phyloP scores from a whole-genome alignment of 2,797 vertebrate genomes.

The Spinibarbus caldwelli region DNA sequence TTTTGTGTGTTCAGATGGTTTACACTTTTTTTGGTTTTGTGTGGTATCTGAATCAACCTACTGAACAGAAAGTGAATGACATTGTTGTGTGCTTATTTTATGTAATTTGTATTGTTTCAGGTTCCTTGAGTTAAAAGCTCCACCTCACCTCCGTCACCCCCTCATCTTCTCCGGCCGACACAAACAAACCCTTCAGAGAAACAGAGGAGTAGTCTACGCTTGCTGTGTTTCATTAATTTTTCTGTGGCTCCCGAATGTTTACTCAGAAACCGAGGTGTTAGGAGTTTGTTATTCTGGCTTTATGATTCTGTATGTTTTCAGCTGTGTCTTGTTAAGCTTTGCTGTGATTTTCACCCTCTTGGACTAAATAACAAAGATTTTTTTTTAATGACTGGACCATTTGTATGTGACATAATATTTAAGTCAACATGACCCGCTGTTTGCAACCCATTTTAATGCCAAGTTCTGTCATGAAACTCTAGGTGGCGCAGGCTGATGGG shows the following conservation, averaged over 20 bases:
- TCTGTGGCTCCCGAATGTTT: conserved; percentile 48
- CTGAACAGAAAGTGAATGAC: conserved; percentile 34
- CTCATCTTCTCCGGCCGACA: conserved; percentile 57
- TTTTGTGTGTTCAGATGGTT: conserved; percentile 78
- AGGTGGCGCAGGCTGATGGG: no score
- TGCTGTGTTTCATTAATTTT: conserved; percentile 52
- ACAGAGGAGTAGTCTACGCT: conserved; percentile 59
- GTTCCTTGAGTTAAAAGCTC: conserved; percentile 42
- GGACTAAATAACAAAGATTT: neutral
- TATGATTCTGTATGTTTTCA: neutral
- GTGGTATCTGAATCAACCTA: conserved; percentile 59
- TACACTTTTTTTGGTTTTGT: conserved; percentile 68
- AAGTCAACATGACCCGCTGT: neutral
- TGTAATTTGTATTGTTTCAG: conserved; percentile 34
- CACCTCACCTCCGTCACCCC: conserved; percentile 34
- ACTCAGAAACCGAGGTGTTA: conserved; percentile 21
- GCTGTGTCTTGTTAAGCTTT: conserved; percentile 4
- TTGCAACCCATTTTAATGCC: neutral
- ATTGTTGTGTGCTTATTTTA: conserved; percentile 27
- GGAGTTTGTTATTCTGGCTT: conserved; percentile 14
- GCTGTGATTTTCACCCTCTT: neutral
- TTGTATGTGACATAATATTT: neutral
- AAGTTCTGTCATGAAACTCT: no score
- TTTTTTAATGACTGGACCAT: neutral
- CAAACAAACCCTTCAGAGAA: conserved; percentile 59